A percentile compares a stretch with the other conserved stretches of the same genome.
Evolutionary conservation across 1,140 invertebrate species (phyloP).

Genomic region (Pentalonia nigronervosa): DNA sequence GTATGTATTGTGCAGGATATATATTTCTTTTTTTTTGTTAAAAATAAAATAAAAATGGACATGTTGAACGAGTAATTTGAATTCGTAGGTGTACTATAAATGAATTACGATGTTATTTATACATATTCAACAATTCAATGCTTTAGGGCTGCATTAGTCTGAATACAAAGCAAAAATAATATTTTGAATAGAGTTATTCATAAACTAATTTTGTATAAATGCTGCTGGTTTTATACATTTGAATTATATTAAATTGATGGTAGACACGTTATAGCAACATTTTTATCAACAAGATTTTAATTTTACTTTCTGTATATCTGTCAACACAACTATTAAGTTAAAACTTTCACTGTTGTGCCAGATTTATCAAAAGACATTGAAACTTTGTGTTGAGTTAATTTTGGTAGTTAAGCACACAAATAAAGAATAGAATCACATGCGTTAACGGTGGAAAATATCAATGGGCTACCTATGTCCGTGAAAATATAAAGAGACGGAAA

Average conservation of each 20-base stretch:
- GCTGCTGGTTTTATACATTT: background rate
- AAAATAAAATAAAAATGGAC: background rate
- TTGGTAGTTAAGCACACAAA: constrained; percentile 14
- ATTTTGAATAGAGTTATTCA: background rate
- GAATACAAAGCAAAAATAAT: background rate
- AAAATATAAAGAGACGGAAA: constrained; percentile 41
- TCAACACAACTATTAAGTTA: background rate
- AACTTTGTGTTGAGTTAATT: constrained; percentile 47
- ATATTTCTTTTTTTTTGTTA: too few relatives aligned
- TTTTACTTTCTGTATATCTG: background rate
- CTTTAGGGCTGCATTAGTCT: background rate
- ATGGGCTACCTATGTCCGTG: constrained; percentile 32
- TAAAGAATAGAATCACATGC: constrained; percentile 26
- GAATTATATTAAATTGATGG: background rate
- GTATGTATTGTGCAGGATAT: too few relatives aligned
- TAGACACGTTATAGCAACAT: background rate
- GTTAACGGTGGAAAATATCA: constrained; percentile 15
- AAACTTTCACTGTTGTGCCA: background rate
- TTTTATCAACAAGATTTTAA: background rate
- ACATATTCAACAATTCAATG: background rate
- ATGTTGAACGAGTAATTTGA: background rate
- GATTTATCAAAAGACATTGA: constrained; percentile 1
- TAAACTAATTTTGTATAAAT: background rate
- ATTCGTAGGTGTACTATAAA: background rate
- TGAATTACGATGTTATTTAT: background rate